Base-by-base conservation (phyloP, 2,888 invertebrate species). In the Hofmannophila pseudospretella region DNA sequence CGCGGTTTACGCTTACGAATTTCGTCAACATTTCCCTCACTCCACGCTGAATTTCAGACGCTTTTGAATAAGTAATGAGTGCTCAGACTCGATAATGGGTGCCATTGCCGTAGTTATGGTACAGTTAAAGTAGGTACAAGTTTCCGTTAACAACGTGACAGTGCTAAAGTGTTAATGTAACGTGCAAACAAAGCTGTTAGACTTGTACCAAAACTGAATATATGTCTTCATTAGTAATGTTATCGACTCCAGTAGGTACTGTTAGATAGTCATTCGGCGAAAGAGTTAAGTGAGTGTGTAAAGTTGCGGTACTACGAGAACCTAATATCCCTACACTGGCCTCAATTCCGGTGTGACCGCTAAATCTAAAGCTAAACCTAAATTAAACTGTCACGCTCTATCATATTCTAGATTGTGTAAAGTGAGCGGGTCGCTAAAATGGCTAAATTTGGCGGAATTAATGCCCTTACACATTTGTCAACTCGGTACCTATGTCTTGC, bases 81-180 rank as follows among this genome's bases (percentile, higher is more conserved):
- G 22, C 8, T 8, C 11, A 7, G 27, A n/a, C n/a, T n/a, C n/a
- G 5, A 28, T 35, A 35, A 27, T 28, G 7, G 34, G 28, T 13
- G 20, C 19, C 27, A n/a, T n/a, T n/a, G n/a, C n/a, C n/a, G 11
- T 19, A 9, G 26, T 27, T 28, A 34, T 7, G 11, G 11, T 28
- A 35, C 34, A 35, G 34, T 35, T 35, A 10, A 26, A 10, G 26
- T 28, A 19, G 20, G n/a, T 10, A 35, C 13, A 13, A 2, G 34
- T 16, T 26, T 7, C 26, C 34, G 25, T 16, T 34, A 27, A 26
- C 29, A 9, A 8, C 22, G 34, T 28, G 34, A 27, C 34, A 34
- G 20, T 10, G 19, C 20, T 7, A 11, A 12, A 3, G 34, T 33
- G 39, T 13, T 39, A 39, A 39, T 22, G n/a, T 34, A 25, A 9